A percentile compares a stretch with the other conserved stretches of the same genome.
Evolutionary conservation across 2,113 vertebrate genomes (phyloP).

Genomic region (Chionodraco myersi): DNA sequence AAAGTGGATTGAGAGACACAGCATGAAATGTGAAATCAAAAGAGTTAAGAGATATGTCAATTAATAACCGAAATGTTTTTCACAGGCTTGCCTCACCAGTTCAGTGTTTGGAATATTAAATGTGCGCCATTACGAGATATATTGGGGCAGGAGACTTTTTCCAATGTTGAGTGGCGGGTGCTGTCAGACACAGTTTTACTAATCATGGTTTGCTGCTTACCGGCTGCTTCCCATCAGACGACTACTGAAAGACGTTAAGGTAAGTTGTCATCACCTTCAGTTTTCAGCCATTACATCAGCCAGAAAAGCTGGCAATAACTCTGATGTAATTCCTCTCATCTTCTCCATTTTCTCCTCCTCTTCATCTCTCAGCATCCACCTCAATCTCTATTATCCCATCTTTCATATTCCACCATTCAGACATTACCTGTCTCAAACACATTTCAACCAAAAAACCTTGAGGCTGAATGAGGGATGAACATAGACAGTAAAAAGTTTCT

Average conservation of each 20-base stretch:
- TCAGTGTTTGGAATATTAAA: conserved; percentile 8
- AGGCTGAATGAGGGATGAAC: conserved; percentile 1
- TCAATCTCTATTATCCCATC: conserved; percentile 6
- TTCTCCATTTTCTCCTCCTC: conserved; percentile 17
- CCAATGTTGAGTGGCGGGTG: conserved; percentile 23
- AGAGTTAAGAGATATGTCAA: conserved; percentile 2
- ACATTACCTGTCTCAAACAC: conserved; percentile 22
- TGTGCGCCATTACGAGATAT: neutral
- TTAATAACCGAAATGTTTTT: conserved; percentile 7
- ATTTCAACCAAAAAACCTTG: conserved; percentile 28
- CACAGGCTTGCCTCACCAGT: conserved; percentile 4
- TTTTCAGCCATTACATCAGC: conserved; percentile 58
- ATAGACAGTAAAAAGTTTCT: conserved; percentile 46
- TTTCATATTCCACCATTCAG: conserved; percentile 26
- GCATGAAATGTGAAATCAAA: neutral
- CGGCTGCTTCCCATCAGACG: conserved; percentile 16
- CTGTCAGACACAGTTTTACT: conserved; percentile 42
- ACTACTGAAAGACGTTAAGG: conserved; percentile 23
- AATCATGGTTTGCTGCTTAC: conserved; percentile 29
- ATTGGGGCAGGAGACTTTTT: neutral
- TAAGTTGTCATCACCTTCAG: conserved; percentile 36
- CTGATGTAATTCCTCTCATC: conserved; percentile 47
- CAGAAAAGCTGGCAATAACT: neutral
- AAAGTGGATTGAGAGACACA: neutral
- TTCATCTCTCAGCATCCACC: conserved; percentile 18